Conservation (phyloP, 1,140 invertebrate species). For the Aporrectodea caliginosa region DNA sequence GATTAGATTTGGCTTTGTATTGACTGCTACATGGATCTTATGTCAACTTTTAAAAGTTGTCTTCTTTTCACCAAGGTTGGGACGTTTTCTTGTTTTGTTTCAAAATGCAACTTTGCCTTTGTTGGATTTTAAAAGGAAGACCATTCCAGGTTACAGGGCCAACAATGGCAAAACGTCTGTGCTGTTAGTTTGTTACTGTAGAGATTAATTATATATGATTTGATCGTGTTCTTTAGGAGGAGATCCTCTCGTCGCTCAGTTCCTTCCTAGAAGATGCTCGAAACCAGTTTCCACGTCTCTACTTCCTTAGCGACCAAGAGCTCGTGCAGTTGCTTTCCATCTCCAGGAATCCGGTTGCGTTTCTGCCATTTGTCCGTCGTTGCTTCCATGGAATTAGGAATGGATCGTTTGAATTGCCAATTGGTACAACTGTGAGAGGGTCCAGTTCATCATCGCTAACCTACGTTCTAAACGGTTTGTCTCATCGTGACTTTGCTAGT, state of each 20-base stretch:
- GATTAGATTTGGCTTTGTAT: no score
- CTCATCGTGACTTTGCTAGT: no score
- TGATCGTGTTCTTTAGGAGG: constrained; percentile 45
- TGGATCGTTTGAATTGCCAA: constrained; percentile 46
- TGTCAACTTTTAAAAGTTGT: no score
- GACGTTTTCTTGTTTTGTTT: no score
- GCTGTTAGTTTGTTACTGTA: no score
- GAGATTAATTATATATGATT: no score
- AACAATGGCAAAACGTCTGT: no score
- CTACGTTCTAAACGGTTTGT: constrained; percentile 50
- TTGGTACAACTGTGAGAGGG: constrained; percentile 32
- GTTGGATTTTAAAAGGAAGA: no score
- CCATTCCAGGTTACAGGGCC: no score
- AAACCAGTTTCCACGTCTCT: constrained; percentile 49
- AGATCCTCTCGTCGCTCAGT: constrained; percentile 46
- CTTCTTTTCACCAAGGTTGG: no score
- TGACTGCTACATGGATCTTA: no score
- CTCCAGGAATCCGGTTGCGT: constrained; percentile 49
- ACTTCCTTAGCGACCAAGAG: constrained; percentile 51
- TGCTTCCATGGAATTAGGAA: constrained; percentile 51
- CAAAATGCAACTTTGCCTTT: no score
- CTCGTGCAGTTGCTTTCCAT: constrained; percentile 49
- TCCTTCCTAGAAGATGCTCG: constrained; percentile 41
- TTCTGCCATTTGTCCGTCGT: constrained; percentile 46
- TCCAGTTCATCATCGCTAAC: constrained; percentile 45